Evolutionary conservation across 1,140 invertebrate genomes (phyloP).

Genomic region (Drosophila miranda): DNA sequence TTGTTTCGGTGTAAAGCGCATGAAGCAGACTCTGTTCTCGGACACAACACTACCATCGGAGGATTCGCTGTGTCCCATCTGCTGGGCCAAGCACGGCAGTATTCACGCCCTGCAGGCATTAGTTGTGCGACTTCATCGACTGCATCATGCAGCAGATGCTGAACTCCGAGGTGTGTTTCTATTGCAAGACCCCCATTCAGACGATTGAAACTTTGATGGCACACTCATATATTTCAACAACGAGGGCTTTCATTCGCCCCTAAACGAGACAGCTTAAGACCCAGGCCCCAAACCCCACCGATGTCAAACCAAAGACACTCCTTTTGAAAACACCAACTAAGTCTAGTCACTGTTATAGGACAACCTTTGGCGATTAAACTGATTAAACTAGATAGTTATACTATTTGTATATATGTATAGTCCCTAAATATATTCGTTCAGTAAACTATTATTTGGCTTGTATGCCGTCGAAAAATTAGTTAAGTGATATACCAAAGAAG

Average conservation of each 20-base stretch:
- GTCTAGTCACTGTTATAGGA: constrained; percentile 56
- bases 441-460: constrained; percentile 27
- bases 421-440: constrained; percentile 38
- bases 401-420: constrained; percentile 5
- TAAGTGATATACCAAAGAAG: constrained; percentile 59
- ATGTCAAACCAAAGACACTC: constrained; percentile 16
- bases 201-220: constrained; percentile 84
- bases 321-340: constrained; percentile 19
- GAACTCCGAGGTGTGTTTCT: constrained; percentile 92
- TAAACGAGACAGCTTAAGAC: constrained; percentile 32
- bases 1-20: constrained; percentile 34
- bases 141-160: constrained; percentile 92
- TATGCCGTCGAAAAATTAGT: constrained; percentile 54
- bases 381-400: constrained; percentile 27
- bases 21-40: constrained; percentile 83
- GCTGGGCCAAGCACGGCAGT: constrained; percentile 87
- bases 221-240: constrained; percentile 82
- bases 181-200: constrained; percentile 89
- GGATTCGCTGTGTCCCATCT: constrained; percentile 89
- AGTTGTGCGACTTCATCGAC: constrained; percentile 85
- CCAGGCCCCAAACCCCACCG: constrained; percentile 45
- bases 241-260: constrained; percentile 39
- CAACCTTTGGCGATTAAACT: constrained; percentile 43
- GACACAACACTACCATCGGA: constrained; percentile 84
- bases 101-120: constrained; percentile 88